These are phyloP conservation scores for Leptothorax acervorum DNA, from an alignment of 2,888 invertebrate genomes.

Conservation along the genomic window DNA sequence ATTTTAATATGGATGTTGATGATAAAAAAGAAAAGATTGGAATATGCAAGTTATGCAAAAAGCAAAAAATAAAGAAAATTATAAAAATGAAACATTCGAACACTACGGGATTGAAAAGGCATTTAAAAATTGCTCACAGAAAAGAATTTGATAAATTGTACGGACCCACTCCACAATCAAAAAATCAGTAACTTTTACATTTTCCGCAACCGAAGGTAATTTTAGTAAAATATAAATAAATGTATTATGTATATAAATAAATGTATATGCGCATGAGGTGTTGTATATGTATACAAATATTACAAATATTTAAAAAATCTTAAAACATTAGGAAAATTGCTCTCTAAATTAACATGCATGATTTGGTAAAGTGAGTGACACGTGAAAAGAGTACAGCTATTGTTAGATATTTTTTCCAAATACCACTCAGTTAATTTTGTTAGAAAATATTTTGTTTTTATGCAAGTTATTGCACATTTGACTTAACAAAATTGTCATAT, in stretches of 20 bases:
- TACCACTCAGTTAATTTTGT: not conserved
- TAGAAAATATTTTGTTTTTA: not conserved
- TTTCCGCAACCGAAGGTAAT: not conserved
- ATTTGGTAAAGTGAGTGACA: not conserved
- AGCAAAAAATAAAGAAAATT: not conserved
- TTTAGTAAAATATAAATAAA: not conserved
- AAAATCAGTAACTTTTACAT: not conserved
- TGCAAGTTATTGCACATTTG: not conserved
- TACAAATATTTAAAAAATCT: not conserved
- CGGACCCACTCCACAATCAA: not conserved
- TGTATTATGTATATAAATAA: not conserved
- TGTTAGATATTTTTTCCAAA: conserved; percentile 10
- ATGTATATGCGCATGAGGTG: not conserved
- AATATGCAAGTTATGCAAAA: not conserved
- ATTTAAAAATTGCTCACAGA: not conserved
- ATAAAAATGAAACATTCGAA: not conserved
- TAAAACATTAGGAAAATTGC: not conserved
- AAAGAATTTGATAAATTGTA: conserved; percentile 1
- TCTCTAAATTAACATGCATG: not conserved
- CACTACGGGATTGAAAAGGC: not conserved
- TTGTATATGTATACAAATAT: not conserved
- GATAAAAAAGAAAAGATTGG: not conserved
- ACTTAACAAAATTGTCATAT: too few relatives aligned
- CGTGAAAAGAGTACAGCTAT: not conserved
- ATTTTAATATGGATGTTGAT: not conserved